Conservation (phyloP, 2,113 vertebrate genomes). For the Campylorhamphus procurvoides region DNA sequence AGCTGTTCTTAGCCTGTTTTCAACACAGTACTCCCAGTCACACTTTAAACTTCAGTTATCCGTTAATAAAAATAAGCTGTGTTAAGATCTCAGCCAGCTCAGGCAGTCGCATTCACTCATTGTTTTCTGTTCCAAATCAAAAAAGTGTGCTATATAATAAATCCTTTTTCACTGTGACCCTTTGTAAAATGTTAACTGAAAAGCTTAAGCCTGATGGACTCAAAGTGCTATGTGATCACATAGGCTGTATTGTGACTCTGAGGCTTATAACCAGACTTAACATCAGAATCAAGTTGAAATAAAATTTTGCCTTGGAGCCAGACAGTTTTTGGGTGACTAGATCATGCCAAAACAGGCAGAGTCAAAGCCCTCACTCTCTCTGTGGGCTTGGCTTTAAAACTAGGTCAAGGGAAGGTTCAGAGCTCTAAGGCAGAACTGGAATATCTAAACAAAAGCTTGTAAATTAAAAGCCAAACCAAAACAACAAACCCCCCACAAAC, state of each 20-base stretch:
- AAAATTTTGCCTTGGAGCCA: not conserved
- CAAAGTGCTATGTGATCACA: not conserved
- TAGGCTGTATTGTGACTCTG: not conserved
- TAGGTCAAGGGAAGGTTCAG: accelerated
- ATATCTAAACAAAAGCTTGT: not conserved
- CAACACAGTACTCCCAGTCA: constrained; percentile 40
- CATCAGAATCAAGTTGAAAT: not conserved
- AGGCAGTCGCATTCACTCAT: constrained; percentile 1
- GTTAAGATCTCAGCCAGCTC: constrained; percentile 28
- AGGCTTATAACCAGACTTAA: not conserved
- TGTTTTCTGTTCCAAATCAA: constrained; percentile 54
- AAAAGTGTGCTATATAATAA: constrained; percentile 19
- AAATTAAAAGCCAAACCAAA: not conserved
- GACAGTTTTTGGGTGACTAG: not conserved
- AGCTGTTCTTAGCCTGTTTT: constrained; percentile 44
- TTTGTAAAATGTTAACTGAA: constrained; percentile 5
- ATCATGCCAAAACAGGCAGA: not conserved
- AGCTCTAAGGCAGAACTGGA: not conserved
- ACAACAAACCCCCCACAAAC: no score
- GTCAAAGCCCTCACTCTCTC: accelerated
- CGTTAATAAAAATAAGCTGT: constrained; percentile 66
- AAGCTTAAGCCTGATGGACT: not conserved
- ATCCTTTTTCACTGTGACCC: constrained; percentile 20
- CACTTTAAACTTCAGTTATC: constrained; percentile 48
- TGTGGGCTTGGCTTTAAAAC: not conserved